These are phyloP conservation scores for Pseudorhombus dupliciocellatus DNA, from an alignment of 2,113 vertebrate genomes.

Conservation along the genomic window DNA sequence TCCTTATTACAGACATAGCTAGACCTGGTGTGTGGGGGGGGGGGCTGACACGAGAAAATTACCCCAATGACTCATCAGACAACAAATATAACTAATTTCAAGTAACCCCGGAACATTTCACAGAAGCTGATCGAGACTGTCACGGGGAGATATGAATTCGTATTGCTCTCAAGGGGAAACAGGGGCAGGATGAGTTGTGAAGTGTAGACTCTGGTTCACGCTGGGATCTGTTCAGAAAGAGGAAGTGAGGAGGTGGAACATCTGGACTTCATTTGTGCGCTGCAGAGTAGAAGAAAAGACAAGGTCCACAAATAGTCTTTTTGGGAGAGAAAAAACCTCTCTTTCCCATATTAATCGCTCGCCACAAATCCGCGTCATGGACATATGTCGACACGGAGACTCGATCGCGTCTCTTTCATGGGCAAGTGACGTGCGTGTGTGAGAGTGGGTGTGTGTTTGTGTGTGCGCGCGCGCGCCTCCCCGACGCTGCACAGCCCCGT, in stretches of 20 bases:
- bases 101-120: too few species aligned
- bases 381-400: not conserved
- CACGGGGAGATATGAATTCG: not conserved
- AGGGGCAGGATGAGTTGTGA: slow-evolving; percentile 28
- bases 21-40: too few species aligned
- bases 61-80: slow-evolving; percentile 18
- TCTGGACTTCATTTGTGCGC: slow-evolving; percentile 81
- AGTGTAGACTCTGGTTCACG: slow-evolving; percentile 42
- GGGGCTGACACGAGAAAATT: not conserved
- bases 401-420: slow-evolving; percentile 15
- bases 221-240: slow-evolving; percentile 52
- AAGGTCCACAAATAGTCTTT: slow-evolving; percentile 54
- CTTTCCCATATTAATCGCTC: slow-evolving; percentile 50
- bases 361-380: not conserved
- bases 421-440: slow-evolving; percentile 40
- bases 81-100: not conserved
- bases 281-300: slow-evolving; percentile 10
- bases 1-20: slow-evolving; percentile 23
- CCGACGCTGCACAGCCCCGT: slow-evolving; percentile 55
- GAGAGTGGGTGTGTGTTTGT: slow-evolving; percentile 11
- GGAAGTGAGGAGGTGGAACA: slow-evolving; percentile 80
- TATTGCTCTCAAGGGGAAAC: slow-evolving; percentile 27
- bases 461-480: slow-evolving; percentile 42
- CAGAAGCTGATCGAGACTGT: not conserved
- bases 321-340: not conserved